Conservation (phyloP, 2,888 invertebrate species). For the Andrena flavipes region DNA sequence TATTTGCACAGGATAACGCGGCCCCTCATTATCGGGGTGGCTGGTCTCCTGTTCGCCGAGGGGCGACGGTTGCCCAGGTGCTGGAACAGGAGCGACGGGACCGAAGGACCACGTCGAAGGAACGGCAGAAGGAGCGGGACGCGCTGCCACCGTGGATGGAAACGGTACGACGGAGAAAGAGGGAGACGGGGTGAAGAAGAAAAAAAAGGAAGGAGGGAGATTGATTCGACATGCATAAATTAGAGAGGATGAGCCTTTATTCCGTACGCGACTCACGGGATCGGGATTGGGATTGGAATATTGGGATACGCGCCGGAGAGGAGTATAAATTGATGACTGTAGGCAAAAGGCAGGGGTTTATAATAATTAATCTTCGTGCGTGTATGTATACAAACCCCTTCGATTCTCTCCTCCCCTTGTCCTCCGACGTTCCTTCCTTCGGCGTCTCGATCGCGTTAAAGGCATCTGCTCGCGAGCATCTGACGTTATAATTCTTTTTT, state of each 20-base stretch:
- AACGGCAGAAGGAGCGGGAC: neutral
- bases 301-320: constrained; percentile 73
- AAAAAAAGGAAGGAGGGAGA: constrained; percentile 76
- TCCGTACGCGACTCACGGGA: constrained; percentile 73
- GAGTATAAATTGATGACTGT: constrained; percentile 84
- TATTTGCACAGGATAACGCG: constrained; percentile 84
- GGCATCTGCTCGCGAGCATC: constrained; percentile 47
- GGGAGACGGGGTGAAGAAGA: constrained; percentile 31
- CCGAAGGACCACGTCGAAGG: constrained; percentile 31
- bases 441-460: constrained; percentile 12
- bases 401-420: constrained; percentile 33
- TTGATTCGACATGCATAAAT: constrained; percentile 85
- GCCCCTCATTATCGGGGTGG: constrained; percentile 83
- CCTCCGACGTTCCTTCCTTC: constrained; percentile 33
- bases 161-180: constrained; percentile 10
- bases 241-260: constrained; percentile 84
- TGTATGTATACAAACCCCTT: constrained; percentile 67
- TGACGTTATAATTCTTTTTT: neutral
- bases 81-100: constrained; percentile 62
- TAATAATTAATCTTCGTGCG: constrained; percentile 84
- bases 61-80: constrained; percentile 82
- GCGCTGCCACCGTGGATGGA: neutral
- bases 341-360: constrained; percentile 84
- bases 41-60: constrained; percentile 55
- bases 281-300: constrained; percentile 77